Evolutionary conservation across 2,797 vertebrate species (phyloP), one percentile per base, ranked within the genome.

Genomic region (Podargus strigoides): DNA sequence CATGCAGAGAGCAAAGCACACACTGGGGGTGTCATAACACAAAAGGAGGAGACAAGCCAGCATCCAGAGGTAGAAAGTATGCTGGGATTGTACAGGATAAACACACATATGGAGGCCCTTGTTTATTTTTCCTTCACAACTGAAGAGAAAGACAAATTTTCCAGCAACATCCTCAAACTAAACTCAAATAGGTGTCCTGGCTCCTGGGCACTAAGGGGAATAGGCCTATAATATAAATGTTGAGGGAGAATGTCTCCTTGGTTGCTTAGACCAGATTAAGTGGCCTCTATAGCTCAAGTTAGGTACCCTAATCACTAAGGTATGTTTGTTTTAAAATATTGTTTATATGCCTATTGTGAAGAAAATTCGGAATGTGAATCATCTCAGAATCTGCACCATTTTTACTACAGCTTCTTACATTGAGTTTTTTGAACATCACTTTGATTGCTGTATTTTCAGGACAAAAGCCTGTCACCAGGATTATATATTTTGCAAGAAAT

Each of bases 21-120:
- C 3, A 1, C 22, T 0, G 3, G 12, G 14, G 32, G 5, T 50
- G 10, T 14, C 41, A 6, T 6, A 37, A 21, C 28, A 13, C 14
- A 30, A 12, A 36, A 59, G 19, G 26, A 77, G 46, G 27, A 83
- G 37, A 52, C 39, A 42, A 23, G 49, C 10, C 22, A 42, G 23
- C 6, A 36, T 14, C 39, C 23, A 63, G 62, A 63, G 12, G 9
- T 4, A 44, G 14, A 72, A 75, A 46, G 18, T 20, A 17, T 23
- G 52, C 34, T 63, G n/a, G 41, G 53, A 37, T 75, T 1, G 1
- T 6, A 37, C 1, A 23, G 34, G 50, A 76, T 70, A 14, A 5
- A 19, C 4, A 14, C 9, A 34, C 5, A 49, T 56, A 2, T 6
- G 60, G 58, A 36, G 11, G 36, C 15, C 4, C n/a, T 37, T 58